A percentile compares a stretch with the other conserved stretches of the same genome.
phyloP scores from a whole-genome alignment of 2,113 vertebrate genomes.

The Chaetorhynchus papuensis region DNA sequence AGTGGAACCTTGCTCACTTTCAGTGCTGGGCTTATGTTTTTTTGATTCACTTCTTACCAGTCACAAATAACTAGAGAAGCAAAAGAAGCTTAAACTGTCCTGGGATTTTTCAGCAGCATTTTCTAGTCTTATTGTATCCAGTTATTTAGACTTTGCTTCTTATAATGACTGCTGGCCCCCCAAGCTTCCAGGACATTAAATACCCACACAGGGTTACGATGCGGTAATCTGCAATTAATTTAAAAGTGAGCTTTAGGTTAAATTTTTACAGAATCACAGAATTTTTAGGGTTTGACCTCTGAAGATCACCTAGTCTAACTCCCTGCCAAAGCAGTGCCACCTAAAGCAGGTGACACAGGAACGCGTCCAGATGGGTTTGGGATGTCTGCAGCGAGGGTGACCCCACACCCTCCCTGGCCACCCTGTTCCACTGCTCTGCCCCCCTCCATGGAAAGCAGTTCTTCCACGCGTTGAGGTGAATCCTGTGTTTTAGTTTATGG shows the following conservation, averaged over 20 bases:
- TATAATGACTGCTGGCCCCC: no score
- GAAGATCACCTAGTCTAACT: neutral
- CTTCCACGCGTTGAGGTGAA: rapidly evolving
- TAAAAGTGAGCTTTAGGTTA: no score
- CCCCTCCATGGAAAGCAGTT: neutral
- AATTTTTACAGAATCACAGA: neutral
- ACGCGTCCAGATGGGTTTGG: neutral
- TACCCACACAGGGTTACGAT: rapidly evolving
- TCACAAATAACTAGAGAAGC: neutral
- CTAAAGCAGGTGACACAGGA: neutral
- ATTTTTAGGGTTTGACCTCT: neutral
- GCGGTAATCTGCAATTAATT: rapidly evolving
- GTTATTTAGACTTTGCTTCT: neutral
- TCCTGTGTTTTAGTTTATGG: rapidly evolving
- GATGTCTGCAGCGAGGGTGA: neutral
- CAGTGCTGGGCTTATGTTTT: neutral
- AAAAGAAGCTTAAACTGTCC: neutral
- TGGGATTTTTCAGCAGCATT: neutral
- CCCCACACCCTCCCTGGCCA: neutral
- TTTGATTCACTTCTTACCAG: neutral
- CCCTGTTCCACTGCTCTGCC: neutral
- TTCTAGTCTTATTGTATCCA: neutral
- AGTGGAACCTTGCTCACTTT: neutral
- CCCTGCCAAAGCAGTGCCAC: neutral
- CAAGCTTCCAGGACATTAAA: neutral